Evolutionary conservation across 2,888 invertebrate genomes (phyloP).

Genomic region (Adelognathus sp.): DNA sequence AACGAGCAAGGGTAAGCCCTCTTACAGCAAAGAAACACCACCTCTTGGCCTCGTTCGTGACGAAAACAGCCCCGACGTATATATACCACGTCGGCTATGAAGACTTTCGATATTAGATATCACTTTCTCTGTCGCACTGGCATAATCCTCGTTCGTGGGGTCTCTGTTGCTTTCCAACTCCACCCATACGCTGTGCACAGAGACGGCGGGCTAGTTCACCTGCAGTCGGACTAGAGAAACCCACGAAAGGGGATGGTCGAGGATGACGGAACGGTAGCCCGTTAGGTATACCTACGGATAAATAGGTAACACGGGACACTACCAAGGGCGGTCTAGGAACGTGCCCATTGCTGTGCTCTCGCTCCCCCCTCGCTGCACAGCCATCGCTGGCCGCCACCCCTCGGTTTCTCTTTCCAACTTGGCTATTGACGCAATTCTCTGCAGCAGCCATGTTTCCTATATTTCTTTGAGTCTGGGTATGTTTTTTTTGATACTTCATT

Average conservation of each 20-base stretch:
- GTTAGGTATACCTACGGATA: conserved; percentile 9
- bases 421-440: conserved; percentile 22
- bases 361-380: too few species aligned
- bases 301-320: conserved; percentile 46
- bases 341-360: conserved; percentile 62
- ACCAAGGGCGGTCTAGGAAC: conserved; percentile 63
- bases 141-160: background rate
- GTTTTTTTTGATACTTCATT: background rate
- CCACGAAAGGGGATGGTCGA: conserved; percentile 26
- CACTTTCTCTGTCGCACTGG: conserved; percentile 6
- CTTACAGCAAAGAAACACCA: conserved; percentile 37
- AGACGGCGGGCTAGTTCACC: conserved; percentile 21
- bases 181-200: conserved; percentile 14
- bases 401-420: conserved; percentile 22
- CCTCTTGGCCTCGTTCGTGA: conserved; percentile 46
- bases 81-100: conserved; percentile 20
- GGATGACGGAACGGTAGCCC: background rate
- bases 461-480: conserved; percentile 40
- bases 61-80: conserved; percentile 32
- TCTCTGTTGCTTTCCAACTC: conserved; percentile 27
- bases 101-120: conserved; percentile 37
- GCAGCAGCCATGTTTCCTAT: conserved; percentile 54
- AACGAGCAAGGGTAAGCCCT: conserved; percentile 35
- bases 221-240: conserved; percentile 48
- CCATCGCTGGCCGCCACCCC: conserved; percentile 61